These are phyloP conservation scores for Cyaniris semiargus DNA, from an alignment of 2,888 invertebrate genomes.

Conservation along the genomic window DNA sequence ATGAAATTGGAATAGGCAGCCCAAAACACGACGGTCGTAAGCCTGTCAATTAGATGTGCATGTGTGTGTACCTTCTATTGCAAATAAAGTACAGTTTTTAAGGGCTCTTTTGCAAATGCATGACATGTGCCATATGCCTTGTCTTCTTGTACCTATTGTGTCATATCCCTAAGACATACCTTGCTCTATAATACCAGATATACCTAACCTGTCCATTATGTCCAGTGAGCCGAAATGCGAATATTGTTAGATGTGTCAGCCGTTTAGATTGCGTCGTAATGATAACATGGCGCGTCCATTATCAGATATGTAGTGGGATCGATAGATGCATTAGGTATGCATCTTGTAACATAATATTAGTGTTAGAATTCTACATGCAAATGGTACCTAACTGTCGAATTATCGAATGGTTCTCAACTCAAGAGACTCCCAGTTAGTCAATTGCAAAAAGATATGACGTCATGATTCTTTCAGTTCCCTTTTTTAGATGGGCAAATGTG, in stretches of 20 bases:
- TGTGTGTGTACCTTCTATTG: too few relatives aligned
- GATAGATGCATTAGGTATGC: constrained; percentile 11
- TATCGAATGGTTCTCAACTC: background rate
- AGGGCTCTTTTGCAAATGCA: too few relatives aligned
- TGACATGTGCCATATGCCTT: too few relatives aligned
- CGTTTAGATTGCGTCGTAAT: constrained; percentile 9
- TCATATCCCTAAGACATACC: too few relatives aligned
- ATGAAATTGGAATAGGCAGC: too few relatives aligned
- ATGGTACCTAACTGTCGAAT: background rate
- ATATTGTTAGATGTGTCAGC: constrained; percentile 20
- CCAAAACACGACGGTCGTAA: too few relatives aligned
- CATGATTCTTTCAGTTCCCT: too few relatives aligned
- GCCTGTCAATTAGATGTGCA: too few relatives aligned
- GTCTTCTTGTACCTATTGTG: too few relatives aligned
- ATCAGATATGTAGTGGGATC: constrained; percentile 7
- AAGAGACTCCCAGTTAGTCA: background rate
- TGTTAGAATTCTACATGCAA: background rate
- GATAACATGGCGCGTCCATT: constrained; percentile 14
- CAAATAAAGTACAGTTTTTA: too few relatives aligned
- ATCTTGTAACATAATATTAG: constrained; percentile 11
- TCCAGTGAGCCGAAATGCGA: constrained; percentile 12
- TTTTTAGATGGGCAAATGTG: too few relatives aligned
- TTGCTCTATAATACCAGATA: background rate
- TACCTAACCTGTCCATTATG: background rate
- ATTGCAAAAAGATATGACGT: too few relatives aligned